These are phyloP conservation scores for Liasis olivaceus DNA, from an alignment of 2,797 vertebrate species.

Conservation along the genomic window DNA sequence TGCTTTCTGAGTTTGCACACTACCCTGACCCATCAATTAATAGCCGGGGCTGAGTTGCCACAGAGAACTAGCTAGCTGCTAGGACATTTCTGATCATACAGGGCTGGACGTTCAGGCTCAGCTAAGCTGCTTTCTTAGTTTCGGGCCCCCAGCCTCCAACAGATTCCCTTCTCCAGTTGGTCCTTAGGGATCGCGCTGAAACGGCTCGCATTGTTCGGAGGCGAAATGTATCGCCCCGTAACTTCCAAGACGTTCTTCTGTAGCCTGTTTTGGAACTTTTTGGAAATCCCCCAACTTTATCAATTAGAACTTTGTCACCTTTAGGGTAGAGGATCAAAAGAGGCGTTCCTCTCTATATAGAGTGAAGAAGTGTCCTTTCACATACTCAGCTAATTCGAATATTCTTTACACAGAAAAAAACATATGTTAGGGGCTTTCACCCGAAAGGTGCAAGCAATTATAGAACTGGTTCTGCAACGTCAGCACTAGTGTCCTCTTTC, in stretches of 20 bases:
- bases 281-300: background rate
- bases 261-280: background rate
- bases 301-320: background rate
- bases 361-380: slow-evolving; percentile 42
- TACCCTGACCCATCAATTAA: background rate
- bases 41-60: background rate
- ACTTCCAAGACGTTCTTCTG: background rate
- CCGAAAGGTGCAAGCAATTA: slow-evolving; percentile 30
- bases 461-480: background rate
- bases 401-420: slow-evolving; percentile 25
- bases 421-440: slow-evolving; percentile 29
- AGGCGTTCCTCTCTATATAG: slow-evolving; percentile 46
- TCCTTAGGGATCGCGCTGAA: background rate
- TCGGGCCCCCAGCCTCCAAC: background rate
- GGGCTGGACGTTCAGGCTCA: too few species aligned
- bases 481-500: too few species aligned
- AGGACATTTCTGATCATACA: background rate
- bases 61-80: background rate
- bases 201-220: background rate
- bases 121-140: background rate
- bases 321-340: background rate
- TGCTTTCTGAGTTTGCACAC: background rate
- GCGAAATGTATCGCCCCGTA: background rate
- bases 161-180: background rate
- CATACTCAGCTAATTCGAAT: slow-evolving; percentile 33